Percentiles rank a stretch among this genome's conserved stretches.
Conservation (phyloP, 1,140 invertebrate species). For the Diplogasteroides magnus region DNA sequence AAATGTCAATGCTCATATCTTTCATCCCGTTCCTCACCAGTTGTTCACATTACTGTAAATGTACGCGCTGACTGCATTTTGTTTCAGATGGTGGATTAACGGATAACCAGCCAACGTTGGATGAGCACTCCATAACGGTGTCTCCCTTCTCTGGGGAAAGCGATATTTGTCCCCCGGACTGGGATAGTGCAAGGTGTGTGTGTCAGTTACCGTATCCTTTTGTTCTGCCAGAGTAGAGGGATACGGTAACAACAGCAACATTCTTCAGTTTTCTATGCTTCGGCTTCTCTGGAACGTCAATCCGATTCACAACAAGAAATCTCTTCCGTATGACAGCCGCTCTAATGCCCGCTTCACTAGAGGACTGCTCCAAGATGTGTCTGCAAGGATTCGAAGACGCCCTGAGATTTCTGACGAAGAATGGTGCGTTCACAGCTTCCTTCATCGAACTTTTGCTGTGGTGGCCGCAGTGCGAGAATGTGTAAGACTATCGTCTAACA, state of each 20-base stretch:
- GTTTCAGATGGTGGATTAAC: conserved; percentile 81
- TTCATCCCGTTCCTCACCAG: not conserved
- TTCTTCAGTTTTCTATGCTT: conserved; percentile 59
- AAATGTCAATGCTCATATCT: too few relatives aligned
- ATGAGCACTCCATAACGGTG: conserved; percentile 91
- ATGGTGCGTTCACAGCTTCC: conserved; percentile 66
- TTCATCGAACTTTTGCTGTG: too few relatives aligned
- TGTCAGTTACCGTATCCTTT: conserved; percentile 14
- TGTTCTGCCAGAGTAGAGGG: conserved; percentile 59
- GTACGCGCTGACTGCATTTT: too few relatives aligned
- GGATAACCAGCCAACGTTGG: conserved; percentile 83
- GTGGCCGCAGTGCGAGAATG: too few relatives aligned
- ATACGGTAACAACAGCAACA: conserved; percentile 33
- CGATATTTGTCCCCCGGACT: conserved; percentile 91
- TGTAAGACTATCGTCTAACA: too few relatives aligned
- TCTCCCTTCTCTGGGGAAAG: conserved; percentile 94
- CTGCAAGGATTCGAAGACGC: conserved; percentile 96
- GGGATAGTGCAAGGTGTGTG: conserved; percentile 55
- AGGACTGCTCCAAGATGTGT: conserved; percentile 84
- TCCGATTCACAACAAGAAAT: conserved; percentile 77
- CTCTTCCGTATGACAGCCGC: conserved; percentile 83
- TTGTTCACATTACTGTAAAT: not conserved
- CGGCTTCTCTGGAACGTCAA: conserved; percentile 86
- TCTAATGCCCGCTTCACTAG: conserved; percentile 86
- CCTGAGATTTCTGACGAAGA: conserved; percentile 80